A percentile compares a stretch with the other conserved stretches of the same genome.
Conservation (phyloP, 2,113 vertebrate species). For the Cardinalis cardinalis region DNA sequence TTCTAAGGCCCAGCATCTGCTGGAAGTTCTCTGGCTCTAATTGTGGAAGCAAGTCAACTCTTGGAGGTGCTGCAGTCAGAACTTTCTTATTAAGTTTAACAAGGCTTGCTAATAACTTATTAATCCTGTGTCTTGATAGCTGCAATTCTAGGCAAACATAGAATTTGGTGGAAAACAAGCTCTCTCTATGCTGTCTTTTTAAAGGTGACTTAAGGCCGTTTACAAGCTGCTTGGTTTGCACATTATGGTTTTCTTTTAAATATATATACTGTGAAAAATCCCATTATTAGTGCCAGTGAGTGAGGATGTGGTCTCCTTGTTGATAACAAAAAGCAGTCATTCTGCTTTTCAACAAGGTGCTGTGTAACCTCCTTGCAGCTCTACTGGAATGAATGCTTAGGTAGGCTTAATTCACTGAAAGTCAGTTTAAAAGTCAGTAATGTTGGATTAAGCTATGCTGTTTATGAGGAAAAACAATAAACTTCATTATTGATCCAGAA, state of each 20-base stretch:
- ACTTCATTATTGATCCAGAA: not conserved
- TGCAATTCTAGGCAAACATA: not conserved
- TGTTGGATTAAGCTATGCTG: fast-evolving
- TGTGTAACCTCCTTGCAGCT: not conserved
- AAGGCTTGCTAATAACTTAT: not conserved
- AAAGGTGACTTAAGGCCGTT: not conserved
- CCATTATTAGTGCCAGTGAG: fast-evolving
- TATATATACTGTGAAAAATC: not conserved
- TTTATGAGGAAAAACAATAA: not conserved
- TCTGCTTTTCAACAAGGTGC: not conserved
- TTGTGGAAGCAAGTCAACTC: not conserved
- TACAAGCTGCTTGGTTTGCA: not conserved
- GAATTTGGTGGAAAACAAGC: not conserved
- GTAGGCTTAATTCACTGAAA: not conserved
- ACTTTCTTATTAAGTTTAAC: not conserved
- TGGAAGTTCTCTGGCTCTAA: not conserved
- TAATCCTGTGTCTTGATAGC: not conserved
- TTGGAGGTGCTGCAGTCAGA: not conserved
- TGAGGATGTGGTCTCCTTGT: not conserved
- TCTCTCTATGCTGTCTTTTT: fast-evolving
- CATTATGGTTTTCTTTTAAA: not conserved
- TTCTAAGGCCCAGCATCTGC: not conserved
- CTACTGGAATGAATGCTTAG: not conserved
- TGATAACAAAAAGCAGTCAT: fast-evolving
- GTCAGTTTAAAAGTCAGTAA: not conserved